Conservation (phyloP, 2,797 vertebrate genomes). For the Muscicapa comitata region DNA sequence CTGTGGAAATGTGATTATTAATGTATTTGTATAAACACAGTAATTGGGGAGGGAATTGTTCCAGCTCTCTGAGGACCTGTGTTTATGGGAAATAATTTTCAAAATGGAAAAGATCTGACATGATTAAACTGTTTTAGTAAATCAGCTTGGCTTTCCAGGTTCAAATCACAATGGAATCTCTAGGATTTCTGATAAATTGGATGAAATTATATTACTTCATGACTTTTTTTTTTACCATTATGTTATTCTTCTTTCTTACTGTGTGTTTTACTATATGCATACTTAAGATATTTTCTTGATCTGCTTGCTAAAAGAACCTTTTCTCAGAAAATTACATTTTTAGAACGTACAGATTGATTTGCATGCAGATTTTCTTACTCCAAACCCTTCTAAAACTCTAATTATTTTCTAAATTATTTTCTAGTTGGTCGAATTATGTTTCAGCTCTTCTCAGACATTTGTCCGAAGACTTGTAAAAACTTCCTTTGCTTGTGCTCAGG, state of each 20-base stretch:
- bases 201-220: not conserved
- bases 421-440: slow-evolving; percentile 97
- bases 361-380: not conserved
- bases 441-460: slow-evolving; percentile 96
- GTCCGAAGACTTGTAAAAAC: slow-evolving; percentile 98
- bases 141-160: not conserved
- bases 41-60: not conserved
- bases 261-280: not conserved
- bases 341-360: not conserved
- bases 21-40: not conserved
- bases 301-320: not conserved
- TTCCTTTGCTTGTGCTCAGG: slow-evolving; percentile 97
- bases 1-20: not conserved
- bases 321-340: not conserved
- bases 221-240: not conserved
- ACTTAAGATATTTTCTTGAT: not conserved
- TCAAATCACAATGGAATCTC: not conserved
- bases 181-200: not conserved
- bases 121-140: not conserved
- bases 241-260: not conserved
- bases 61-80: not conserved
- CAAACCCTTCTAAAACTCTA: not conserved
- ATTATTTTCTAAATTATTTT: slow-evolving; percentile 25
- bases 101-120: not conserved
- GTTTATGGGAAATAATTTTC: not conserved